Base-by-base conservation (phyloP, 2,113 vertebrate species). In the Barbus barbus region DNA sequence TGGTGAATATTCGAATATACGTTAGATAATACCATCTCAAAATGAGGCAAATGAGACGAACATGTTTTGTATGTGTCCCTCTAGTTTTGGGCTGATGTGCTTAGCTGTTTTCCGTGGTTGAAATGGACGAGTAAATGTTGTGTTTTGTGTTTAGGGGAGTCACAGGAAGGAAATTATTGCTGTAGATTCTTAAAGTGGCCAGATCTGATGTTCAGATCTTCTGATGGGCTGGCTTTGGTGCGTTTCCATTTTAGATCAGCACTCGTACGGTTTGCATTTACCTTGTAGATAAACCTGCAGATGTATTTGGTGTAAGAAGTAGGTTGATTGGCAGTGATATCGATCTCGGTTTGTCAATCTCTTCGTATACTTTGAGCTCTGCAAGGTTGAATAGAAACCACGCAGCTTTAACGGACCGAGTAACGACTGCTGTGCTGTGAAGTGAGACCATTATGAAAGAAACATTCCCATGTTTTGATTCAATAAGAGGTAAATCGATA, bases 391-490 rank as follows among this genome's bases (percentile, higher is more conserved):
- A 58, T 16, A 60, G 83, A 84, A 86, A 76, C 26, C 48, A 76
- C 1, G 24, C 46, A 53, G 48, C 26, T 76, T 31, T 33, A 51
- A 76, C 60, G 73, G 84, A 74, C 28, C 61, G 69, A 84, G 88
- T 90, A 92, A 90, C 73, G 51, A 89, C 79, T 81, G n/a, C 31
- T 67, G n/a, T 33, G n/a, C 72, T 6, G 33, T 71, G 67, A 53
- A 61, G 18, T 48, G 75, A 88, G 84, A 83, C 88, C 89, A 86
- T n/a, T 83, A 38, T 85, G 72, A 73, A 90, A 84, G 67, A 73
- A 28, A 84, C 81, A 83, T 18, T 86, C 36, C 36, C 87, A 91
- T 89, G 87, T 88, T 65, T 78, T 77, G 89, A 90, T 90, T 85
- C 61, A 83, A 77, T 85, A 78, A 88, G 82, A 0, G 69, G 81